Base-by-base conservation (phyloP, 2,888 invertebrate genomes). In the Drosophila melanosoma region DNA sequence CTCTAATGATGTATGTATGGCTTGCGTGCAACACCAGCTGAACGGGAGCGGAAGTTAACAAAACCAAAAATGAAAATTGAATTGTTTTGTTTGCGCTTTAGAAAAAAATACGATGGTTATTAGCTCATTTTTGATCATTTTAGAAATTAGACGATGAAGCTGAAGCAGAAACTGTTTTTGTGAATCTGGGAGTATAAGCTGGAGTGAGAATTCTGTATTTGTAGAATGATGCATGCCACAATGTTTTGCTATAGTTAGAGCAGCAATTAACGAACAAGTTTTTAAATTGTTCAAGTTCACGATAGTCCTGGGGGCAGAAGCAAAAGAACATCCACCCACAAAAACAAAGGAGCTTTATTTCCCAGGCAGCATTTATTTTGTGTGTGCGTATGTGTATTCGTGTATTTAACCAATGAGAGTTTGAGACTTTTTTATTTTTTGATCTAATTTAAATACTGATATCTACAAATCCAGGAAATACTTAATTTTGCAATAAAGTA, bases 311-410 rank as follows among this genome's bases (percentile, higher is more conserved):
- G 38, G 17, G 10, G 38, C 38, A 40, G 3, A 20, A 23, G 7
- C 20, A 15, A 15, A 45, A 36, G 8, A 10, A n/a, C 17, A n/a
- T 1, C n/a, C 17, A 6, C 0, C 29, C 17, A 51, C 29, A 38
- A 32, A 29, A 59, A 45, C 33, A 72, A 49, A 33, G 20, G 33
- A 67, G 65, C 62, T 60, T 60, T 51, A 52, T 53, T 60, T 60
- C 67, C 35, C 79, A 78, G 67, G 68, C 74, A 78, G 59, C 57
- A 33, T 65, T 72, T 64, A 51, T 64, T 17, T 17, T 26, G 5
- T 26, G 40, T 42, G 40, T 40, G n/a, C 40, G 17, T n/a, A 8
- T 40, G 40, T 40, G 26, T 26, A 17, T 11, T 26, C 5, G 17
- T 76, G 12, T 45, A 20, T 7, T 45, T 45, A 20, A 20, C 20